phyloP scores from a whole-genome alignment of 2,797 vertebrate species.

The Spondyliosoma cantharus region DNA sequence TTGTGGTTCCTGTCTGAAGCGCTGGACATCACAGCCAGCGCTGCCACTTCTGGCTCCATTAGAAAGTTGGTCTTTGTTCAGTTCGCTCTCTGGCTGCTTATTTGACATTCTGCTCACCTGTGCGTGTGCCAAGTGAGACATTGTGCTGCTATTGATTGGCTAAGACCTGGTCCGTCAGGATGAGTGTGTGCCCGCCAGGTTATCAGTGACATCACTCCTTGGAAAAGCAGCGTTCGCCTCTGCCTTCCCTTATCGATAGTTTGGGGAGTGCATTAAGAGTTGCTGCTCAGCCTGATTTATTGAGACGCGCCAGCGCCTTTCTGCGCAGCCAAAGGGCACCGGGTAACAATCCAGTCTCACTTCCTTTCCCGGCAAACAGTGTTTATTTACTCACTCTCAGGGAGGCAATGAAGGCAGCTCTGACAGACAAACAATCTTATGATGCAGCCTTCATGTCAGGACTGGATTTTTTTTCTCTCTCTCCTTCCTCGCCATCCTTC shows the following conservation, averaged over 20 bases:
- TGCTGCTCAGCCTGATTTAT: slow-evolving; percentile 76
- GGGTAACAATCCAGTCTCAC: slow-evolving; percentile 76
- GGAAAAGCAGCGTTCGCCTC: slow-evolving; percentile 62
- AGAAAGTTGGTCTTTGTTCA: slow-evolving; percentile 57
- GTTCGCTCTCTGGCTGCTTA: slow-evolving; percentile 42
- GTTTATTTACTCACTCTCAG: slow-evolving; percentile 80
- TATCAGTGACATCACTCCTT: slow-evolving; percentile 79
- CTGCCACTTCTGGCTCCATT: slow-evolving; percentile 60
- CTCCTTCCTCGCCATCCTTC: slow-evolving; percentile 38
- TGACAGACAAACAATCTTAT: slow-evolving; percentile 82
- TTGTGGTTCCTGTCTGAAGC: slow-evolving; percentile 54
- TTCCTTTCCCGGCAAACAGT: slow-evolving; percentile 72
- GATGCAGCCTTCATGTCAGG: slow-evolving; percentile 79
- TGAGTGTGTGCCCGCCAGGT: slow-evolving; percentile 67
- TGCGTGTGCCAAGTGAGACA: slow-evolving; percentile 67
- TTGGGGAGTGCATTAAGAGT: slow-evolving; percentile 78
- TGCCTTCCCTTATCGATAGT: slow-evolving; percentile 73
- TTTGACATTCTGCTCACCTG: slow-evolving; percentile 78
- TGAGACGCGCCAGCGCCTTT: slow-evolving; percentile 67
- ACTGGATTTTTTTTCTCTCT: slow-evolving; percentile 45
- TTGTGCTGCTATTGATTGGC: slow-evolving; percentile 76
- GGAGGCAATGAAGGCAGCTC: slow-evolving; percentile 72
- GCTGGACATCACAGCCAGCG: slow-evolving; percentile 46
- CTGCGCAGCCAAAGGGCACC: slow-evolving; percentile 69
- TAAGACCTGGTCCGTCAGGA: slow-evolving; percentile 66